These are phyloP conservation scores for Spizaetus ornatus DNA, from an alignment of 2,113 vertebrate genomes.

Conservation along the genomic window DNA sequence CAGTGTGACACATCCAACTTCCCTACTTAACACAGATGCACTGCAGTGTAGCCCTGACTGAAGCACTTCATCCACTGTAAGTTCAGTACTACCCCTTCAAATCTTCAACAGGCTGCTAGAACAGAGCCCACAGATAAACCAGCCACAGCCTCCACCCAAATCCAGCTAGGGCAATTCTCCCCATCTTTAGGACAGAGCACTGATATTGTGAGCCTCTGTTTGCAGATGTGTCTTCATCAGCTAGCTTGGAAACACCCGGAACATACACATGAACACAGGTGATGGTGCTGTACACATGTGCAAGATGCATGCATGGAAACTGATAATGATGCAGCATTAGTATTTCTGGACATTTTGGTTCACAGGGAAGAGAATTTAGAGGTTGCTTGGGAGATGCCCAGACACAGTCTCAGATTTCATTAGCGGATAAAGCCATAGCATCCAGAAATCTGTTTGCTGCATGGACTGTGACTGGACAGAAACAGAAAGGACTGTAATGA, in stretches of 20 bases:
- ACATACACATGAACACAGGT: neutral
- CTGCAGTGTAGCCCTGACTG: neutral
- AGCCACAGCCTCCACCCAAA: neutral
- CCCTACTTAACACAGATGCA: neutral
- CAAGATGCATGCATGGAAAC: neutral
- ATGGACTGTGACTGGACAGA: neutral
- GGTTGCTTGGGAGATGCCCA: neutral
- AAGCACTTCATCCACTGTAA: rapidly evolving
- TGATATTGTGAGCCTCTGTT: neutral
- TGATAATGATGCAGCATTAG: neutral
- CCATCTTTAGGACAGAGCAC: too few species aligned
- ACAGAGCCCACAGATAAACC: neutral
- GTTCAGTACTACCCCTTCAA: neutral
- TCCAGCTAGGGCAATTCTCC: neutral
- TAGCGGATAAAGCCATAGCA: neutral
- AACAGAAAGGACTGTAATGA: neutral
- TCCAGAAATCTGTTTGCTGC: neutral
- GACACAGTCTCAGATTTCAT: neutral
- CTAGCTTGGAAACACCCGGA: neutral
- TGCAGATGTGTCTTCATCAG: neutral
- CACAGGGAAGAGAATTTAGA: neutral
- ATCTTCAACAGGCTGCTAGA: neutral
- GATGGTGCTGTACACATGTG: too few species aligned
- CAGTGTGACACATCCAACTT: neutral
- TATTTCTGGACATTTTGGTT: neutral